Evolutionary conservation across 2,113 vertebrate species (phyloP), one percentile per base, ranked within the genome.

Genomic region (Glaucidium brasilianum): DNA sequence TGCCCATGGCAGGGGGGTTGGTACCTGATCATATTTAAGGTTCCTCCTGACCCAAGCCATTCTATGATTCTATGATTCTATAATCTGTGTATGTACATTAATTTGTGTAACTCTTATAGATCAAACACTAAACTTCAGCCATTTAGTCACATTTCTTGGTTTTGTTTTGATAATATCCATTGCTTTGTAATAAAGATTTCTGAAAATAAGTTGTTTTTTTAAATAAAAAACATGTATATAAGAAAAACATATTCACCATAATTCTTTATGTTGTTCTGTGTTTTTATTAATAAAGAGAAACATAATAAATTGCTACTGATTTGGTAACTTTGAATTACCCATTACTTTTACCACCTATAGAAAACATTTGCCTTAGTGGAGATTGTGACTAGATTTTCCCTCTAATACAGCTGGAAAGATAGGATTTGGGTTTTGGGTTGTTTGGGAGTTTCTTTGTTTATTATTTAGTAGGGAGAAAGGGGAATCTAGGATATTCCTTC

Each of bases 241-340:
- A 82, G 59, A 62, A 86, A 74, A 12, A 88, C 2, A 17, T 47
- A 52, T 35, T 53, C 11, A 52, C 30, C 79, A 12, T 10, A 71
- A 91, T 27, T 8, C 12, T 89, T 7, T 41, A n/a, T 62, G 27
- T 29, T 58, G 5, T 58, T 77, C 39, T 69, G 64, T 64, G 45
- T 45, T 92, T 88, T 92, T 95, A 75, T 86, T 75, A 86, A 20
- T 34, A 23, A 23, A 79, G 12, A 55, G 34, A 85, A 77, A 86
- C 55, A 81, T 30, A 66, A 79, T 62, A 88, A 89, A 29, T 88
- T 79, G 8, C 6, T 75, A 19, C 49, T 53, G 43, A 43, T 84
- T 80, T 39, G 62, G 18, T 85, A 83, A 66, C 43, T 85, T 90
- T 78, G 58, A 94, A 75, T 82, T 94, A 63, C 25, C 20, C 4